Conservation (phyloP, 37 sponge, comb jelly and placozoan genomes). For the Cliona cf. orientalis region DNA sequence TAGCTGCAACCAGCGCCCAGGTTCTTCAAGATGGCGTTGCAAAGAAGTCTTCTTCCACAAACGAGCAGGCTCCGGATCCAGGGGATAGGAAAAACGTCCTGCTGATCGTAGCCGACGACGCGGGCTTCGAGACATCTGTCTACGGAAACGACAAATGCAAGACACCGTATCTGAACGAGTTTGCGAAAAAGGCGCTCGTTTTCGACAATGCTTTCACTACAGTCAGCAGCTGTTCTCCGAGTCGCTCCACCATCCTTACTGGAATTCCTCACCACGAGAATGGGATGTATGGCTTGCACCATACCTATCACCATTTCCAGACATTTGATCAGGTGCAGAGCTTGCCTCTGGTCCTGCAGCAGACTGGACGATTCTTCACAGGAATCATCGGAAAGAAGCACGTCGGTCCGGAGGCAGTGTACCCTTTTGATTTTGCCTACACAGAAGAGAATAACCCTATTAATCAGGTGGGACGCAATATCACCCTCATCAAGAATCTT, state of each 20-base stretch:
- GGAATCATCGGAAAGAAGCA: slow-evolving; percentile 91
- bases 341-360: slow-evolving; percentile 63
- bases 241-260: slow-evolving; percentile 74
- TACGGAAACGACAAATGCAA: slow-evolving; percentile 69
- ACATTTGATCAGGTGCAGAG: slow-evolving; percentile 73
- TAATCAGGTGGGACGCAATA: slow-evolving; percentile 75
- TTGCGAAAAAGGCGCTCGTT: slow-evolving; percentile 39
- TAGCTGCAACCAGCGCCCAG: too few relatives aligned
- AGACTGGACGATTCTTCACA: slow-evolving; percentile 53
- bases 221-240: slow-evolving; percentile 85
- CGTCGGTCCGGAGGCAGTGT: slow-evolving; percentile 75
- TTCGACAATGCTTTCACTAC: slow-evolving; percentile 68
- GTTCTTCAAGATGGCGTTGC: too few relatives aligned
- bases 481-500: slow-evolving; percentile 73
- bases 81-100: slow-evolving; percentile 46
- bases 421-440: slow-evolving; percentile 70
- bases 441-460: slow-evolving; percentile 68
- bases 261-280: slow-evolving; percentile 85
- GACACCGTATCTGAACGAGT: slow-evolving; percentile 62
- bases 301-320: slow-evolving; percentile 59
- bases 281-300: slow-evolving; percentile 84
- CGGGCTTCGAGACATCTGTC: slow-evolving; percentile 50
- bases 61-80: background rate
- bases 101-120: slow-evolving; percentile 71
- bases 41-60: slow-evolving; percentile 26